Conservation (phyloP, 2,113 vertebrate genomes). For the Boulengeromyrus knoepffleri region DNA sequence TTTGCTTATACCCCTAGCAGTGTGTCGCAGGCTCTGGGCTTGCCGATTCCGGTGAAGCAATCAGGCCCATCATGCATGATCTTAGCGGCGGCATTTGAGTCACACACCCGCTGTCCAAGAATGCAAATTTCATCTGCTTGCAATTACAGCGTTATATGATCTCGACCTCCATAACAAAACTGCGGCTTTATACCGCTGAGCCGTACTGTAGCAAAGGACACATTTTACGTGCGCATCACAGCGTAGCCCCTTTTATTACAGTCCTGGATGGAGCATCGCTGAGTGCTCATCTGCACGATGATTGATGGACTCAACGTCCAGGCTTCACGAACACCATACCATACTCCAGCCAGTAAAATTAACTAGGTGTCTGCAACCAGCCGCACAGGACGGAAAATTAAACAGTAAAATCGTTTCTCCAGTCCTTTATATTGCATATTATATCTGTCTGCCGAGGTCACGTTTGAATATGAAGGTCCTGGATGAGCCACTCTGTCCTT, state of each 20-base stretch:
- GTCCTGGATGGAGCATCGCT: background rate
- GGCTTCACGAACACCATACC: background rate
- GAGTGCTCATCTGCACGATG: background rate
- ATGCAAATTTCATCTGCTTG: constrained; percentile 10
- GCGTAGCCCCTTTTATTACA: background rate
- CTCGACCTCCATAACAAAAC: background rate
- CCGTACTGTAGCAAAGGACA: background rate
- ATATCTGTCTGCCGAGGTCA: background rate
- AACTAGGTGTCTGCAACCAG: background rate
- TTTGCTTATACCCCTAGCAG: background rate
- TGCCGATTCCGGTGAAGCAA: background rate
- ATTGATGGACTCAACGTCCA: background rate
- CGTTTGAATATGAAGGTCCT: background rate
- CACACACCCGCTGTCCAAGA: constrained; percentile 1
- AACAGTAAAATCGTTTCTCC: background rate
- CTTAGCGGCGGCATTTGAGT: background rate
- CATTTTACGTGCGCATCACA: background rate
- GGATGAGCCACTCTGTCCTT: background rate
- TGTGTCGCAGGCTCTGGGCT: background rate
- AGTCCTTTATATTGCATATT: background rate
- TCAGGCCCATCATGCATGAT: background rate
- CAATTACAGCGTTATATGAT: constrained; percentile 8
- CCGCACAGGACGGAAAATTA: background rate
- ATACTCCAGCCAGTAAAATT: constrained; percentile 9
- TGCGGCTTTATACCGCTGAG: background rate